Evolutionary conservation across 2,113 vertebrate genomes (phyloP).

Genomic region (Upupa epops): DNA sequence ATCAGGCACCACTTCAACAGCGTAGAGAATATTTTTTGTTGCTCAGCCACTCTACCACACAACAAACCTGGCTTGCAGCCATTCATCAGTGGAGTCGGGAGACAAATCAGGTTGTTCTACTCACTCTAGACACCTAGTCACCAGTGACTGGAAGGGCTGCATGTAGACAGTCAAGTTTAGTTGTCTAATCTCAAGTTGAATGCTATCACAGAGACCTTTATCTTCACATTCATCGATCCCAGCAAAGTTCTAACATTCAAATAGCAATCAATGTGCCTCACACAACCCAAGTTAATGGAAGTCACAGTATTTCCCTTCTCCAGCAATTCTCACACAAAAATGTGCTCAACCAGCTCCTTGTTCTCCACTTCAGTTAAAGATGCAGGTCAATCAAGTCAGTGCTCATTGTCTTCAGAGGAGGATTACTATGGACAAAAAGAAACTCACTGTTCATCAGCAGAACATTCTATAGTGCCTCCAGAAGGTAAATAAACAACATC

Average conservation of each 20-base stretch:
- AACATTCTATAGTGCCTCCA: background rate
- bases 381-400: background rate
- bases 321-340: background rate
- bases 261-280: fast-evolving
- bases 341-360: background rate
- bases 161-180: background rate
- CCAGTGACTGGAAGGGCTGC: background rate
- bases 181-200: background rate
- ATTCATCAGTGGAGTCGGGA: background rate
- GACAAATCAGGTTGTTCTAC: background rate
- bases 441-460: background rate
- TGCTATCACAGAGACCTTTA: background rate
- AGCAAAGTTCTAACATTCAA: background rate
- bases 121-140: background rate
- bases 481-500: background rate
- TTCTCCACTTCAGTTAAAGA: background rate
- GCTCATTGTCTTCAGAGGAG: background rate
- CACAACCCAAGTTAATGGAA: background rate
- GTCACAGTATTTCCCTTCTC: background rate
- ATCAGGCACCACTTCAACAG: background rate
- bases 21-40: background rate
- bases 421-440: background rate
- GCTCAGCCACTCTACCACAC: background rate
- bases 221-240: background rate
- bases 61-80: background rate